Conservation (phyloP, 2,888 invertebrate species). For the Arctia plantaginis region DNA sequence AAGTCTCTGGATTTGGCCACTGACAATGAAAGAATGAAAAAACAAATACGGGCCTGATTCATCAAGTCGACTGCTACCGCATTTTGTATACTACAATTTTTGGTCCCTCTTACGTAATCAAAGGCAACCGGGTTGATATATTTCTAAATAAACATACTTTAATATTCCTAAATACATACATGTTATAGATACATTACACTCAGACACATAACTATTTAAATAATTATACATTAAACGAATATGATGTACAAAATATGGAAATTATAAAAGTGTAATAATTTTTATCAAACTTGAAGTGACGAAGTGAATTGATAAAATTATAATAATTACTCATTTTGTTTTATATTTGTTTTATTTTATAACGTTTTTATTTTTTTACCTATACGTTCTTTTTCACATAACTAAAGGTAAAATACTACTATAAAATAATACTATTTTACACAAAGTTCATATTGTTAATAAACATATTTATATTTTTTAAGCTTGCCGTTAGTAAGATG, state of each 20-base stretch:
- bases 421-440: too few species aligned
- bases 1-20: too few species aligned
- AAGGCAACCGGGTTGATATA: background rate
- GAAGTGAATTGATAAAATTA: conserved; percentile 1
- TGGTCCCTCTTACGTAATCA: too few species aligned
- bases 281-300: background rate
- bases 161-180: background rate
- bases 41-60: too few species aligned
- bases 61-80: too few species aligned
- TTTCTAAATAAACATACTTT: background rate
- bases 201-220: background rate
- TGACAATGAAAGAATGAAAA: too few species aligned
- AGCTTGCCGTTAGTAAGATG: too few species aligned
- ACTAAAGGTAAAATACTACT: background rate
- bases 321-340: background rate
- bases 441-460: background rate
- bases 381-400: background rate
- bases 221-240: background rate
- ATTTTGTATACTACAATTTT: too few species aligned
- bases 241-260: background rate
- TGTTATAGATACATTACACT: background rate
- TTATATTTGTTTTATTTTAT: conserved; percentile 1
- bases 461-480: too few species aligned
- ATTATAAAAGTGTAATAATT: background rate
- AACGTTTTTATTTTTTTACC: background rate